These are phyloP conservation scores for Spisula solida DNA, from an alignment of 2,888 invertebrate genomes.

Conservation along the genomic window DNA sequence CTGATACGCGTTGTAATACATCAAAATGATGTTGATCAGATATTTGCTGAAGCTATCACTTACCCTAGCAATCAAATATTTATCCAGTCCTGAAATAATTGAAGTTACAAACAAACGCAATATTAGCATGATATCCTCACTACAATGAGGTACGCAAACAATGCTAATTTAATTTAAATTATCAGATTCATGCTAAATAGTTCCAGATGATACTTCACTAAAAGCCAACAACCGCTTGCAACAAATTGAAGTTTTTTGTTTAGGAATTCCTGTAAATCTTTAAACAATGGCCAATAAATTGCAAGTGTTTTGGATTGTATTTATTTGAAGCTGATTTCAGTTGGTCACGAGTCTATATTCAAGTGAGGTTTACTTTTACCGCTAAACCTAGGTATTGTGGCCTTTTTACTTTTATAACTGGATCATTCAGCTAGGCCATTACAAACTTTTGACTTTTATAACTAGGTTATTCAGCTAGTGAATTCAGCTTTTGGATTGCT, in stretches of 20 bases:
- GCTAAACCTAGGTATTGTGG: too few relatives aligned
- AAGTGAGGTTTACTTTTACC: neutral
- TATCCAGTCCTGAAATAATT: neutral
- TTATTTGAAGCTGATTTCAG: neutral
- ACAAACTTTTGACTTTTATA: too few relatives aligned
- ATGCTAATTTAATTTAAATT: neutral
- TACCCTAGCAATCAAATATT: neutral
- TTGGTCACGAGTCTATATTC: neutral
- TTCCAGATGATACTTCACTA: neutral
- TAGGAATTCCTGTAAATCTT: neutral
- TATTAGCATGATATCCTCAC: neutral
- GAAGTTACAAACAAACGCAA: neutral
- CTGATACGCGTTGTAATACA: too few relatives aligned
- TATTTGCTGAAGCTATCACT: neutral
- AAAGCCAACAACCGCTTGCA: neutral
- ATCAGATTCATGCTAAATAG: neutral
- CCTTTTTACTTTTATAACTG: too few relatives aligned
- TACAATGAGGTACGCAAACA: conserved; percentile 16
- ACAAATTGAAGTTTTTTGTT: conserved; percentile 3
- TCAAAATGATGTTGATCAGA: too few relatives aligned
- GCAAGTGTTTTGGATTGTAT: neutral
- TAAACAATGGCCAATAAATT: neutral
- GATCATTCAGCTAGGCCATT: too few relatives aligned
- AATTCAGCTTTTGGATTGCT: too few relatives aligned
- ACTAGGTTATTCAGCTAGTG: too few relatives aligned